These are phyloP conservation scores for Pangasius sanitwongsei DNA, from an alignment of 2,797 vertebrate species.

Conservation along the genomic window DNA sequence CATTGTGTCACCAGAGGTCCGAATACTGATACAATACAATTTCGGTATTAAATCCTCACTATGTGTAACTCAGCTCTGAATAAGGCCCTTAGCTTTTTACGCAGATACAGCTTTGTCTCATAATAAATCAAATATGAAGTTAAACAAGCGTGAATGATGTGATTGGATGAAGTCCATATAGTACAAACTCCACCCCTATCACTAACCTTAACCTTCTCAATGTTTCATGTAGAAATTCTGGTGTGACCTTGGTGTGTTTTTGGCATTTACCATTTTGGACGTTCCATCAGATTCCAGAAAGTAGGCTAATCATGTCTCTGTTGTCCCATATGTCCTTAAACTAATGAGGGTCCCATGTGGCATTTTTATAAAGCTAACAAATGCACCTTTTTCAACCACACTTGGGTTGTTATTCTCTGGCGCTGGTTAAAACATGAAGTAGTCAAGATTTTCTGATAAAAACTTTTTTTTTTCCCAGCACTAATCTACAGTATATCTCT, in stretches of 20 bases:
- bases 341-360: slow-evolving; percentile 3
- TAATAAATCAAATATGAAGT: background rate
- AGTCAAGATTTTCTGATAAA: background rate
- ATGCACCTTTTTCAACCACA: background rate
- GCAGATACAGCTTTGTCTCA: background rate
- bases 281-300: background rate
- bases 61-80: background rate
- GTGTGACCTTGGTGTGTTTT: slow-evolving; percentile 9
- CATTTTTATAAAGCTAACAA: slow-evolving; percentile 8
- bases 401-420: background rate
- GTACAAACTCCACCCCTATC: background rate
- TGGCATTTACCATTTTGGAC: slow-evolving; percentile 17
- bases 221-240: background rate
- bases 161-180: background rate
- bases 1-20: background rate
- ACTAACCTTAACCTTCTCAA: background rate
- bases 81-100: background rate
- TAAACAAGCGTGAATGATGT: background rate
- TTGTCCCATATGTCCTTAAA: slow-evolving; percentile 4
- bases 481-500: background rate
- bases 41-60: background rate
- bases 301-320: background rate
- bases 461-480: background rate
- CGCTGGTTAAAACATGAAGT: background rate
- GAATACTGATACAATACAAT: background rate